Base-by-base conservation (phyloP, 1,140 invertebrate genomes). In the Brachystomella parvula region DNA sequence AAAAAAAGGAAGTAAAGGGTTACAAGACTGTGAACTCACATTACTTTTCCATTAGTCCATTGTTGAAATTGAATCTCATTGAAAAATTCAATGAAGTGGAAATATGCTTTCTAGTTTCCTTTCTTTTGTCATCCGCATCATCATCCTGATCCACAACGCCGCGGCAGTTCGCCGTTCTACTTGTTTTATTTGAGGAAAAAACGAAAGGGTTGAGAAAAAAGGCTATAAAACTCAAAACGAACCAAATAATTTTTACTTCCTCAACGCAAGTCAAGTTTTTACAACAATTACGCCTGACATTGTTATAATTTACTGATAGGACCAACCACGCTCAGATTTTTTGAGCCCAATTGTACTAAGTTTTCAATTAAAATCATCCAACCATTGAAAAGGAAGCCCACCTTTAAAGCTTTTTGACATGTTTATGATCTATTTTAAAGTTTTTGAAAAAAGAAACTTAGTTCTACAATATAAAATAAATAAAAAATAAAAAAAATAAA, bases 391-490 rank as follows among this genome's bases (percentile, higher is more conserved):
- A 6, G 15, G 49, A 53, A 53, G 49, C 49, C 49, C 49, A 53
- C 49, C 49, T 53, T 53, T 53, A 53, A 53, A 53, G 49, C 49
- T 24, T 9, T 24, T 26, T 53, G 49, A 53, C 49, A 53, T 53
- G 49, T 53, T 53, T 53, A 53, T 53, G 49, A 53, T 53, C 49
- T 53, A 53, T 53, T 53, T 53, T 53, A 19, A 24, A 53, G 49
- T 53, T 53, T n/a, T 53, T 19, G 49, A 53, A 15, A 53, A 44
- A 44, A 44, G 9, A 44, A 12, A n/a, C 9, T n/a, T 12, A 9
- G n/a, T 44, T 9, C 39, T 9, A n/a, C 39, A 44, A 44, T 12
- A 53, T 17, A 53, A 53, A 15, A 53, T 6, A 26, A 53, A 17
- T 53, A 6, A 19, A 26, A 9, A 53, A n/a, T n/a, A n/a, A n/a